Conservation (phyloP, 2,113 vertebrate species). For the Myiagra hebetior region DNA sequence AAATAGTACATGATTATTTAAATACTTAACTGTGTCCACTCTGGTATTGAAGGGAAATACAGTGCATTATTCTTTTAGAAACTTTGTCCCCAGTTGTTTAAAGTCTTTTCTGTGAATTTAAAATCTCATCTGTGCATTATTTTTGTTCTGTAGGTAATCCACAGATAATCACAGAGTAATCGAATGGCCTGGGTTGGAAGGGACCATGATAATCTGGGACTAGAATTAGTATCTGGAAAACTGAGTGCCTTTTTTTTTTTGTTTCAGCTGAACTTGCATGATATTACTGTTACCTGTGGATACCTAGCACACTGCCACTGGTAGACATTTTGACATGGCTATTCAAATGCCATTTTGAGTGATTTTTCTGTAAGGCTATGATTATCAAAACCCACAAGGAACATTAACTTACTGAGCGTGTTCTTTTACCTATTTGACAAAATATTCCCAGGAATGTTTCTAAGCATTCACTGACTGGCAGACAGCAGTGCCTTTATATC, state of each 20-base stretch:
- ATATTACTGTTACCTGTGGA: neutral
- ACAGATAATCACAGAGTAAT: neutral
- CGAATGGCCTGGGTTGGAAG: neutral
- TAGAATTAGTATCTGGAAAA: neutral
- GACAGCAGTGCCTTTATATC: neutral
- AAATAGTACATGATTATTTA: neutral
- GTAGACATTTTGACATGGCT: neutral
- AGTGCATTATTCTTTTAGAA: neutral
- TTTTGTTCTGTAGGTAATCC: neutral
- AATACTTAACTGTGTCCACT: neutral
- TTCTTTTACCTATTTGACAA: neutral
- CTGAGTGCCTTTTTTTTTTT: neutral
- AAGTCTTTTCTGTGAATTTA: neutral
- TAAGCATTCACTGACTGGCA: neutral
- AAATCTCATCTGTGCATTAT: neutral
- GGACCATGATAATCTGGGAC: neutral
- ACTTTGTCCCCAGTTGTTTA: neutral
- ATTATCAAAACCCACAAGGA: neutral
- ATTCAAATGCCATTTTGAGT: neutral
- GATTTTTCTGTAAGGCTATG: neutral
- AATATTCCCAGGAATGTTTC: neutral
- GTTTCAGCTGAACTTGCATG: neutral
- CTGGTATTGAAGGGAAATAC: neutral
- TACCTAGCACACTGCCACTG: neutral
- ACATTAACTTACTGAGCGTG: neutral